phyloP scores from a whole-genome alignment of 2,113 vertebrate species.

The Rhipidura dahli region DNA sequence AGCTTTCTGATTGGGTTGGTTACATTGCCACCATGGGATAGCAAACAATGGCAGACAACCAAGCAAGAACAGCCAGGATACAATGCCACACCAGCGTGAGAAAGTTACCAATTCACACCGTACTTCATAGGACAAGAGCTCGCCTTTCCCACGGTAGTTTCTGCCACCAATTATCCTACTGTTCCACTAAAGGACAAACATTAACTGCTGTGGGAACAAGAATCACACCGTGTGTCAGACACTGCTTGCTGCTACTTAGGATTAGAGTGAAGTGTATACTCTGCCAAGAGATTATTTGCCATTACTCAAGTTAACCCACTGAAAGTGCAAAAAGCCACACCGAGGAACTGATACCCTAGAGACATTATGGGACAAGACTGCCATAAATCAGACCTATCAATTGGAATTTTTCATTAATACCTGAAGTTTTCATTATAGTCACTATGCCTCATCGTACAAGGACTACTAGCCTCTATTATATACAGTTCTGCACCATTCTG shows the following conservation, averaged over 20 bases:
- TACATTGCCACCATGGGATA: slow-evolving; percentile 71
- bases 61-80: slow-evolving; percentile 71
- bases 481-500: not conserved
- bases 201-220: slow-evolving; percentile 77
- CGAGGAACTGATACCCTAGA: not conserved
- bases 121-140: slow-evolving; percentile 22
- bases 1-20: slow-evolving; percentile 66
- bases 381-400: not conserved
- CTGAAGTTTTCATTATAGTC: not conserved
- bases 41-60: slow-evolving; percentile 76
- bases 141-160: slow-evolving; percentile 81
- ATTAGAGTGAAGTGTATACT: slow-evolving; percentile 53
- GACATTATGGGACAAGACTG: not conserved
- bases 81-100: slow-evolving; percentile 77
- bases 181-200: slow-evolving; percentile 69
- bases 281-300: slow-evolving; percentile 14
- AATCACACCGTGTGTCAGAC: slow-evolving; percentile 34
- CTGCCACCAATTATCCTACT: slow-evolving; percentile 66
- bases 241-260: slow-evolving; percentile 51
- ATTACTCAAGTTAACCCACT: not conserved
- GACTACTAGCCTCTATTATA: not conserved
- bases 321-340: not conserved
- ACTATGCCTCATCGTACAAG: not conserved
- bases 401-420: not conserved
- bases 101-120: slow-evolving; percentile 70